Conservation (phyloP, 2,888 invertebrate genomes). For the Oscheius sp. region DNA sequence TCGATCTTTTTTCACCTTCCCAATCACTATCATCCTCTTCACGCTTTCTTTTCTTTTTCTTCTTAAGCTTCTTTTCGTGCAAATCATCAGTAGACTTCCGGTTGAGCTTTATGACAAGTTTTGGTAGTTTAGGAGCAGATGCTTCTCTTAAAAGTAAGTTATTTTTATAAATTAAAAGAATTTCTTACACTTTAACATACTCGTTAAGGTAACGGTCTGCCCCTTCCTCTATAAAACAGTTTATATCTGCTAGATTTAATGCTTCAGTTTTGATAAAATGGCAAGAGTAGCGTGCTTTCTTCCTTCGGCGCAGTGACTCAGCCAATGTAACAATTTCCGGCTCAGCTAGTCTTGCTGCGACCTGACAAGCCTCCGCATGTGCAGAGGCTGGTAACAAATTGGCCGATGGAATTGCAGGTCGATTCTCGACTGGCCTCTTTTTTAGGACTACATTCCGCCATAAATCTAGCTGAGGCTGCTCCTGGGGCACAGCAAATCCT, state of each 20-base stretch:
- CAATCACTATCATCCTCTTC: constrained; percentile 36
- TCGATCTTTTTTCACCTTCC: constrained; percentile 26
- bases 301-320: constrained; percentile 36
- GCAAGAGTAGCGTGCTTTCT: constrained; percentile 30
- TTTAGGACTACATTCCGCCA: constrained; percentile 38
- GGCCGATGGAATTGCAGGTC: constrained; percentile 28
- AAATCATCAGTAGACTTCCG: constrained; percentile 16
- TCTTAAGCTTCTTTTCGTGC: constrained; percentile 26
- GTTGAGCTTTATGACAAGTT: constrained; percentile 38
- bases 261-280: constrained; percentile 32
- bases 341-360: constrained; percentile 26
- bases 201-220: neutral
- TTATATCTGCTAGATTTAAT: constrained; percentile 25
- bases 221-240: constrained; percentile 39
- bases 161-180: neutral
- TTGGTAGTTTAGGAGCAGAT: constrained; percentile 38
- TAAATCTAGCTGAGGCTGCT: constrained; percentile 34
- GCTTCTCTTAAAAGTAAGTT: neutral
- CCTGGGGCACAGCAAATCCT: constrained; percentile 43
- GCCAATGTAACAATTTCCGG: constrained; percentile 39
- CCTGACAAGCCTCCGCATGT: constrained; percentile 29
- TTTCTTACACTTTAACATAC: constrained; percentile 3
- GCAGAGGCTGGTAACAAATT: constrained; percentile 31
- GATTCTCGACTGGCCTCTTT: constrained; percentile 29
- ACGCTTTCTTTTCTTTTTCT: constrained; percentile 28